Evolutionary conservation across 2,888 invertebrate species (phyloP), one percentile per base, ranked within the genome.

Genomic region (Diabrotica balteata): DNA sequence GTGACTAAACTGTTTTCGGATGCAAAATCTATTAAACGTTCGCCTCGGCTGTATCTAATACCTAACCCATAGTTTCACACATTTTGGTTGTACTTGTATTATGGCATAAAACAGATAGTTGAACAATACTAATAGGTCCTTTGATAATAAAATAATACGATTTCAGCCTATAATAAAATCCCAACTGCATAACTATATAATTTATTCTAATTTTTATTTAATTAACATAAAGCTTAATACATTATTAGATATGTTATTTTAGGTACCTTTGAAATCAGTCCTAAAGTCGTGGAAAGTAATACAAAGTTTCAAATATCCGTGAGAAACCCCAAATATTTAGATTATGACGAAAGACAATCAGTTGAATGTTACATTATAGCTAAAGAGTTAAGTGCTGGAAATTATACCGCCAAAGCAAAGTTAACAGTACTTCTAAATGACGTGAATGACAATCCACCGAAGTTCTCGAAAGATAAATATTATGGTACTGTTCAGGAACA

Each of bases 401-500:
- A 93, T 82, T 85, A 92, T 59, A 90, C 93, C 61, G 88, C 90
- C 5, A 88, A 87, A 59, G 92, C 93, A 7, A 91, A 91, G 71
- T 90, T 95, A 0, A 91, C 91, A 1, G 92, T 96, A 9, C 90
- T 92, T 77, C 84, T 97, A 43, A 90, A 91, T 72, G 96, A 97
- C 80, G 87, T 92, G 8, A 97, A 97, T 79, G 97, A 97, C 81
- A 95, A 96, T 82, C 87, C 91, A 44, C 97, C 97, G 1, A 85
- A 90, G 68, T 97, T 97, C 80, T 85, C 89, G 10, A 88, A 91
- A 74, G 84, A 89, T 50, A 86, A 88, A 1, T 97, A 96, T 81
- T 87, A 89, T 45, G 92, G 90, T 0, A 90, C 90, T 62, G 84
- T 97, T 42, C 89, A 91, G 0, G 97, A 97, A 84, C 93, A 94